Conservation (phyloP, 2,113 vertebrate genomes). For the Martes martes region DNA sequence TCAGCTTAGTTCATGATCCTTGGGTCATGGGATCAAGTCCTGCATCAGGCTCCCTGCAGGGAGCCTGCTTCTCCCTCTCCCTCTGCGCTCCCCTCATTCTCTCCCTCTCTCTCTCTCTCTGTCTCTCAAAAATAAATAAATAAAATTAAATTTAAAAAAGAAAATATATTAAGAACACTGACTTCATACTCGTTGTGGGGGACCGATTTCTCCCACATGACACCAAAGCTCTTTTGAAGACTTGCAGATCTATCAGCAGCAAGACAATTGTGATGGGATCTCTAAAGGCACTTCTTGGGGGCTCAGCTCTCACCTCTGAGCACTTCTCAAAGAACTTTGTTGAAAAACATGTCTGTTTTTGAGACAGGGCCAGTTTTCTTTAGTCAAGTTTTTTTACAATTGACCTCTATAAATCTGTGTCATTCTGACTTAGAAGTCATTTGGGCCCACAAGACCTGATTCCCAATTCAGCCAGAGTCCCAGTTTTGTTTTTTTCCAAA, state of each 20-base stretch:
- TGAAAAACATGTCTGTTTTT: slow-evolving; percentile 75
- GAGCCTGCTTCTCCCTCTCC: not conserved
- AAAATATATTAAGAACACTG: slow-evolving; percentile 19
- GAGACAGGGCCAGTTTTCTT: slow-evolving; percentile 78
- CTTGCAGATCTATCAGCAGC: not conserved
- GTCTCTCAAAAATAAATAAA: not conserved
- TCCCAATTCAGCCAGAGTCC: slow-evolving; percentile 68
- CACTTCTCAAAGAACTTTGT: slow-evolving; percentile 73
- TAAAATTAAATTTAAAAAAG: no score
- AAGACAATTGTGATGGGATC: not conserved
- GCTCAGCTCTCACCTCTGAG: not conserved
- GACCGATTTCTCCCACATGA: slow-evolving; percentile 62
- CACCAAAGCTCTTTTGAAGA: slow-evolving; percentile 37
- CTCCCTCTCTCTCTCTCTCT: no score
- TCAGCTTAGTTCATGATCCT: not conserved
- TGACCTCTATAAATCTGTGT: slow-evolving; percentile 74
- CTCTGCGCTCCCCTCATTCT: not conserved
- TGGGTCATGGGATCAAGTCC: not conserved
- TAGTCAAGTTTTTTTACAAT: slow-evolving; percentile 79
- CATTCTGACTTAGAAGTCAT: slow-evolving; percentile 69
- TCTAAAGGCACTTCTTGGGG: slow-evolving; percentile 40
- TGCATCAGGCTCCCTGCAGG: not conserved
- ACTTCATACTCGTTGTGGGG: slow-evolving; percentile 34
- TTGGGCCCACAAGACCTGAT: slow-evolving; percentile 43
- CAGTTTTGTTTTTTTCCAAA: slow-evolving; percentile 46